Evolutionary conservation across 1,140 invertebrate species (phyloP).

Genomic region (Cotesia chilonis): DNA sequence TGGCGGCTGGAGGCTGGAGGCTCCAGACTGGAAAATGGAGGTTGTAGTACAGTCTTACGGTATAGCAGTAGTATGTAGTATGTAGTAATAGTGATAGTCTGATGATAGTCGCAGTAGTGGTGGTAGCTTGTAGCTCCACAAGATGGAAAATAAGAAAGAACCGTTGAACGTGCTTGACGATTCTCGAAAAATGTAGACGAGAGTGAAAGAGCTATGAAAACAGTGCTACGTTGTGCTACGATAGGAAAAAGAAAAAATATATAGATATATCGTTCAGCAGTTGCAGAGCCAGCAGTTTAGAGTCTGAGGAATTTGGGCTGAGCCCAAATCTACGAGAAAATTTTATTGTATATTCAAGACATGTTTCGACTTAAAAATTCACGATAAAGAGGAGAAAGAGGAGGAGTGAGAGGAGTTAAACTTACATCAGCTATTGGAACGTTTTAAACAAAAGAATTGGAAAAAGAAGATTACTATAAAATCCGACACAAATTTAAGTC

Average conservation of each 20-base stretch:
- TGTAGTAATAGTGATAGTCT: too few relatives aligned
- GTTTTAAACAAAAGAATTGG: slow-evolving; percentile 9
- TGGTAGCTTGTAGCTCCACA: not conserved
- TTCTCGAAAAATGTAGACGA: slow-evolving; percentile 17
- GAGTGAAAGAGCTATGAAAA: slow-evolving; percentile 5
- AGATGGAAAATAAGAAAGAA: slow-evolving; percentile 15
- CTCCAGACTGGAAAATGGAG: too few relatives aligned
- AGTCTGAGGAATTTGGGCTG: slow-evolving; percentile 40
- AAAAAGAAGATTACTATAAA: not conserved
- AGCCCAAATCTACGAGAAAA: slow-evolving; percentile 60
- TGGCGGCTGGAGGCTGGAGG: slow-evolving; percentile 7
- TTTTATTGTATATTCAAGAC: slow-evolving; percentile 63
- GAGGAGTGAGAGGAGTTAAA: not conserved
- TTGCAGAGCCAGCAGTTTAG: slow-evolving; percentile 23
- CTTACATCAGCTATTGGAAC: not conserved
- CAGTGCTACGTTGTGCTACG: not conserved
- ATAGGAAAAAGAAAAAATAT: slow-evolving; percentile 24
- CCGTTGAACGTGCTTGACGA: slow-evolving; percentile 11
- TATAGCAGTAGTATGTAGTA: not conserved
- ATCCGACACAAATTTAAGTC: not conserved
- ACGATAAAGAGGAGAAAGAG: not conserved
- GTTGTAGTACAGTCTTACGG: not conserved
- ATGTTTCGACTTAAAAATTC: slow-evolving; percentile 58
- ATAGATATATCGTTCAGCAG: slow-evolving; percentile 13
- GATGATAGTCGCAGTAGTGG: too few relatives aligned